These are phyloP conservation scores for Brenthis ino DNA, from an alignment of 2,888 invertebrate species.

Conservation along the genomic window DNA sequence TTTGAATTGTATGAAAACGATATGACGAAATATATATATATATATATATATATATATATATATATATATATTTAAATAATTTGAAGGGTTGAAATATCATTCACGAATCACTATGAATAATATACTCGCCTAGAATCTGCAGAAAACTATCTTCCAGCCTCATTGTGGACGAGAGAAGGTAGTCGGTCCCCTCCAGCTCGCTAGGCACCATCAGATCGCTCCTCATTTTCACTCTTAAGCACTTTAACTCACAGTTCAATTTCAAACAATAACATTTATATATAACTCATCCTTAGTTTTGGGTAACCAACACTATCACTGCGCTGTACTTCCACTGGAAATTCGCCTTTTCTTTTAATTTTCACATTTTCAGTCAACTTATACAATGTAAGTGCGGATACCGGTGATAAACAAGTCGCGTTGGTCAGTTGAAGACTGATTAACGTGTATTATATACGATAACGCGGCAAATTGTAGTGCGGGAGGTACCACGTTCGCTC, in stretches of 20 bases:
- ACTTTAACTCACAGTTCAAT: constrained; percentile 49
- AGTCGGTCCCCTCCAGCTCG: constrained; percentile 84
- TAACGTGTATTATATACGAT: constrained; percentile 50
- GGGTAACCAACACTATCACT: constrained; percentile 19
- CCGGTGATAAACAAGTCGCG: constrained; percentile 56
- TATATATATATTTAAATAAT: too few relatives aligned
- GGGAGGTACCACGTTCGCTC: constrained; percentile 43
- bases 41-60: too few relatives aligned
- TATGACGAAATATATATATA: too few relatives aligned
- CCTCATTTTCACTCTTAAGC: constrained; percentile 64
- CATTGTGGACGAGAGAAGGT: constrained; percentile 84
- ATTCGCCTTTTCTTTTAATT: constrained; percentile 12
- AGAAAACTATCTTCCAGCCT: constrained; percentile 84
- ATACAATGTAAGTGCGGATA: constrained; percentile 21
- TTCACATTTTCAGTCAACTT: constrained; percentile 10
- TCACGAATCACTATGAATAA: too few relatives aligned
- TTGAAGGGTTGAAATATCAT: too few relatives aligned
- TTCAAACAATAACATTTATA: constrained; percentile 36
- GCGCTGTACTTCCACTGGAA: constrained; percentile 11
- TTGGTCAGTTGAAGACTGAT: constrained; percentile 57
- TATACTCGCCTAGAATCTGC: constrained; percentile 83
- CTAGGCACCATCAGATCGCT: constrained; percentile 78
- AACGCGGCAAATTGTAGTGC: constrained; percentile 41
- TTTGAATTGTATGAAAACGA: too few relatives aligned
- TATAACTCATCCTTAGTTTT: constrained; percentile 28